These are phyloP conservation scores for Willowsia nigromaculata DNA, from an alignment of 2,888 invertebrate species.

Conservation along the genomic window DNA sequence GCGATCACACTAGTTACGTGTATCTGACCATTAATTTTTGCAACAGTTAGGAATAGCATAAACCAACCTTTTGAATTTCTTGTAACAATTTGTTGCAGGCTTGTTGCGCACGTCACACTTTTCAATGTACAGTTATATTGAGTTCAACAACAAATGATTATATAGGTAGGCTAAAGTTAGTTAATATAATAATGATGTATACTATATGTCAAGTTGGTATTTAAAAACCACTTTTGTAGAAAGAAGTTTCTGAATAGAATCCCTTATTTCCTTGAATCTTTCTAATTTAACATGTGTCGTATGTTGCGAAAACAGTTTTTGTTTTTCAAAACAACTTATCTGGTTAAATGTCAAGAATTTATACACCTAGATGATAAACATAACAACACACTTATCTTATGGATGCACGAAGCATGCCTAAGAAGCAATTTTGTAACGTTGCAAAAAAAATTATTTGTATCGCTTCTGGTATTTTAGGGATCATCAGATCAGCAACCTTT, in stretches of 20 bases:
- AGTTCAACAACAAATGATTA: neutral
- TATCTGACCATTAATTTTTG: constrained; percentile 12
- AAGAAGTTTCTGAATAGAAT: neutral
- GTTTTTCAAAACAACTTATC: constrained; percentile 34
- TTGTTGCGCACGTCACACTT: neutral
- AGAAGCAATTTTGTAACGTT: neutral
- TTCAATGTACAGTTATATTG: constrained; percentile 28
- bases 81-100: constrained; percentile 45
- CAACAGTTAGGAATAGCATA: neutral
- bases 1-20: constrained; percentile 4
- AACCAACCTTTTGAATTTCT: constrained; percentile 22
- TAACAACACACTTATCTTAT: neutral
- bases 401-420: neutral
- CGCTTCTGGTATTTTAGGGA: neutral
- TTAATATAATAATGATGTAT: no score
- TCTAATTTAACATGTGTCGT: no score
- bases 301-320: constrained; percentile 4
- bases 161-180: constrained; percentile 34
- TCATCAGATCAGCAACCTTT: constrained; percentile 35
- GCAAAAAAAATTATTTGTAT: neutral
- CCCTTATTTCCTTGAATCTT: no score
- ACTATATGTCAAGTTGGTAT: neutral
- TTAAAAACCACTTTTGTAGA: constrained; percentile 19
- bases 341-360: constrained; percentile 21
- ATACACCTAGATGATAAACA: constrained; percentile 15